These are phyloP conservation scores for Myiotriccus ornatus DNA, from an alignment of 2,797 vertebrate species.

Conservation along the genomic window DNA sequence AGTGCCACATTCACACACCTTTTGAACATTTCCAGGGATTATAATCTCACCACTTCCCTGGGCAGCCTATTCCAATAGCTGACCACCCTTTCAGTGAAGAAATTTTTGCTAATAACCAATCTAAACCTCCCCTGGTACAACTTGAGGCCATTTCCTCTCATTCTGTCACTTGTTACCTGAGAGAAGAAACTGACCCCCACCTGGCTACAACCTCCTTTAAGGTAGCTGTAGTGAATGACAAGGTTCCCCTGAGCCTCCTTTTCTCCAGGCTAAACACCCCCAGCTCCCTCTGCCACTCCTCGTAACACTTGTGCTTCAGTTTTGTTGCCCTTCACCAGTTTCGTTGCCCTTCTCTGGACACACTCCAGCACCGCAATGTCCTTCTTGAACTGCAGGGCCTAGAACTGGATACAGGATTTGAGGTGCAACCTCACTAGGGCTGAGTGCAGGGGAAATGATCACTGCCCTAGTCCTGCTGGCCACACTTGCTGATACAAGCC, in stretches of 20 bases:
- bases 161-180: no score
- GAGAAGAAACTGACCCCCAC: no score
- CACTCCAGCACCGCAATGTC: neutral
- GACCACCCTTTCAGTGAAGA: no score
- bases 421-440: no score
- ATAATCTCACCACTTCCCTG: neutral
- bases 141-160: no score
- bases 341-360: neutral
- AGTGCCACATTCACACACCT: neutral
- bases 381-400: neutral
- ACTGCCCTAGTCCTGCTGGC: neutral
- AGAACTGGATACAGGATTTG: no score
- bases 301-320: neutral
- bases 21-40: neutral
- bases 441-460: accelerated
- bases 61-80: neutral
- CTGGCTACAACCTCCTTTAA: no score
- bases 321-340: neutral
- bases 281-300: neutral
- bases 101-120: no score
- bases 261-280: neutral
- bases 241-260: neutral
- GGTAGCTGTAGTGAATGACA: no score
- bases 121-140: no score
- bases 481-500: neutral